Evolutionary conservation across 1,140 invertebrate genomes (phyloP), one percentile per base, ranked within the genome.

Genomic region (Drosophila saltans): DNA sequence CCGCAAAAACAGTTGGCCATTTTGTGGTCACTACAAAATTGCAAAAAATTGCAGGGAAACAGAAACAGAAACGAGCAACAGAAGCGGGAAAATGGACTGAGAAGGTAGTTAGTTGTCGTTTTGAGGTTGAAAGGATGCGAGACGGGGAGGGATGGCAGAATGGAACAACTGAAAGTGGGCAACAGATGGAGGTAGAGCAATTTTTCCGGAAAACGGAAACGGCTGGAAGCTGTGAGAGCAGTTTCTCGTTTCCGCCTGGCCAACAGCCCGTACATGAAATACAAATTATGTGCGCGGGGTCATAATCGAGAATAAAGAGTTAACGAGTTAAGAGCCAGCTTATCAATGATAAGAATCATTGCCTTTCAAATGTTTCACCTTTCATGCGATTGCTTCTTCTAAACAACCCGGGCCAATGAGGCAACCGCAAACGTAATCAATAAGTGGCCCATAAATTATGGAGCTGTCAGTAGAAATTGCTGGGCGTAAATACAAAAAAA

Each of bases 401-500:
- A 52, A 24, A 52, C 45, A 26, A 52, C 2, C 45, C 45, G 2
- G 45, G 45, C 21, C 45, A 24, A 52, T 9, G 45, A 52, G 45
- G 45, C 45, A 52, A 52, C 45, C 45, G 26, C 45, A 52, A 52
- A 52, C 71, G 56, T 83, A 86, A 86, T 86, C 83, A 86, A 86
- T 86, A 88, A 86, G 84, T 83, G 83, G 69, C 63, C 70, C 84
- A 86, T 86, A 86, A 86, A 88, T 88, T 88, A 82, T 88, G 80
- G 68, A 77, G 59, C 83, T 86, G 83, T 89, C 83, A 80, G 70
- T 81, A 64, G 65, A 73, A 80, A 74, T 80, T 56, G 78, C 66
- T 40, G 64, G 62, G 45, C 69, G 67, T 74, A 85, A 72, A 85
- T 81, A 84, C 74, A 76, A 71, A 58, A 64, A 62, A 59, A 76